These are phyloP conservation scores for Gallinago stenura DNA, from an alignment of 2,797 vertebrate species.

Conservation along the genomic window DNA sequence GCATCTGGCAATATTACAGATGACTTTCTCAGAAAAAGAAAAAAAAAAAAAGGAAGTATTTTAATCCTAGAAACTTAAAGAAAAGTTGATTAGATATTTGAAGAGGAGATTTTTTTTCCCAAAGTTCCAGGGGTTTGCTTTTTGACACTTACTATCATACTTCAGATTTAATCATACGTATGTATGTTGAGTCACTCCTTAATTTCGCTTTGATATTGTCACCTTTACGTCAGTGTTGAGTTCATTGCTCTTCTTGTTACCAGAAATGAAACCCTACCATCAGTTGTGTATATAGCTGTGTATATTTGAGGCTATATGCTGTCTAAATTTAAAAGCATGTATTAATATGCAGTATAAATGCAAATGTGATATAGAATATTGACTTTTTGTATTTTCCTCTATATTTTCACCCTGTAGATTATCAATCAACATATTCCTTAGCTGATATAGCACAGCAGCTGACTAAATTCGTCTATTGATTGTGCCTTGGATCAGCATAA, in stretches of 20 bases:
- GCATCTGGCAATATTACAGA: neutral
- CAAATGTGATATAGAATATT: neutral
- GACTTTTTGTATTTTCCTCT: neutral
- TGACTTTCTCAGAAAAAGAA: neutral
- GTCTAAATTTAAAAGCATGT: neutral
- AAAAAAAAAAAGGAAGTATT: neutral
- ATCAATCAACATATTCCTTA: neutral
- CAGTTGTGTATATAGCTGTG: neutral
- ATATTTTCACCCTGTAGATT: neutral
- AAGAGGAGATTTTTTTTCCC: neutral
- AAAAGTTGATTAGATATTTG: neutral
- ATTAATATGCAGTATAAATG: neutral
- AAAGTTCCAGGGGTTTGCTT: neutral
- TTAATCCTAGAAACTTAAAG: neutral
- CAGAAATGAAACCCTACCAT: neutral
- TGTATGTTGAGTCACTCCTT: neutral
- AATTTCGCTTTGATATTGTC: neutral
- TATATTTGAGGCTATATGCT: accelerated
- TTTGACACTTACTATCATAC: neutral
- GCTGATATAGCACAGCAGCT: neutral
- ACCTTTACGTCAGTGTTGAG: neutral
- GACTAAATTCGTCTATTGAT: neutral
- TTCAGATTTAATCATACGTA: neutral
- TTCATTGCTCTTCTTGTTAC: neutral
- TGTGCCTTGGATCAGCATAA: neutral